Percentiles rank a stretch among this genome's conserved stretches.
These are phyloP conservation scores for Melolontha melolontha DNA, from an alignment of 2,888 invertebrate genomes.

Conservation along the genomic window DNA sequence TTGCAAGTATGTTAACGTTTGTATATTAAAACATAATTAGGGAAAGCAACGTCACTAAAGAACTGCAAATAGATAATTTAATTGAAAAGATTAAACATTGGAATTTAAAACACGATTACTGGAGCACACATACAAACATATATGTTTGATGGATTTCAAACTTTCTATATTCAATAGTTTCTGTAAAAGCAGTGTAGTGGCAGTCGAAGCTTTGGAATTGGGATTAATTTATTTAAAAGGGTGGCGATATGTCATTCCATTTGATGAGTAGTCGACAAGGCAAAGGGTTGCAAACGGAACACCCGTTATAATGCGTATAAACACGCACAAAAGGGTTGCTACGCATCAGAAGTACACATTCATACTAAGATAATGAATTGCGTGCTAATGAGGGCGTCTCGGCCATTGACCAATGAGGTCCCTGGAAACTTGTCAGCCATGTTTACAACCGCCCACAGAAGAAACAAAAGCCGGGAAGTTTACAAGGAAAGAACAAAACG, in stretches of 20 bases:
- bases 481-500: slow-evolving; percentile 47
- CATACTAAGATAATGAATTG: slow-evolving; percentile 52
- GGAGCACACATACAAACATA: too few relatives aligned
- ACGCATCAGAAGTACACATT: slow-evolving; percentile 52
- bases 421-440: slow-evolving; percentile 53
- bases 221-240: slow-evolving; percentile 51
- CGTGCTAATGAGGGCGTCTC: slow-evolving; percentile 53
- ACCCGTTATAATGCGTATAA: slow-evolving; percentile 47
- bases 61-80: too few relatives aligned
- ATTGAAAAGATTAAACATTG: too few relatives aligned
- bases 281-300: slow-evolving; percentile 46
- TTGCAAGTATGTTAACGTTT: too few relatives aligned
- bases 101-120: too few relatives aligned
- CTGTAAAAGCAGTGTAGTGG: slow-evolving; percentile 2
- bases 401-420: slow-evolving; percentile 54
- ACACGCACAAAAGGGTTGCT: slow-evolving; percentile 47
- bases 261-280: slow-evolving; percentile 44
- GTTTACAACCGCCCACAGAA: slow-evolving; percentile 55
- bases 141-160: slow-evolving; percentile 1
- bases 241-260: slow-evolving; percentile 44
- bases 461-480: slow-evolving; percentile 54
- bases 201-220: slow-evolving; percentile 12
- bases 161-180: neutral
- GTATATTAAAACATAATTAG: too few relatives aligned
- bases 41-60: too few relatives aligned